Base-by-base conservation (phyloP, 2,113 vertebrate species). In the Oreochromis spilurus region DNA sequence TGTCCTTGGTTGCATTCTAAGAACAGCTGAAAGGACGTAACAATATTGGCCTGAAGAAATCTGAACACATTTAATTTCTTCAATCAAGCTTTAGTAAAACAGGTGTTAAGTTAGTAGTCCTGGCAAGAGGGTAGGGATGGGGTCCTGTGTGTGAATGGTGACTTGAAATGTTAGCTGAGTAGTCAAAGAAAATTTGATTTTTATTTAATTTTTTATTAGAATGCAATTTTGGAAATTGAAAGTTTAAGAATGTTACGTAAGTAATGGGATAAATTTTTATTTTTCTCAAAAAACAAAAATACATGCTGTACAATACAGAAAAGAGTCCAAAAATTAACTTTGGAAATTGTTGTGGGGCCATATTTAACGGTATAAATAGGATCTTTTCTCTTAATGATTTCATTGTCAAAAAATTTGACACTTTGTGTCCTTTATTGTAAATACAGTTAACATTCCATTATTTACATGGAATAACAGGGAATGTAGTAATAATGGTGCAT, bases 111-210 rank as follows among this genome's bases (percentile, higher is more conserved):
- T 65, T 13, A 1, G 10, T 8, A 14, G 7, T 13, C 36, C n/a
- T 3, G 36, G 4, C 19, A 38, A 21, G 6, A 0, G 7, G 13
- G 0, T 5, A 14, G 62, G 11, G n/a, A 14, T 40, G 19, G n/a
- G 7, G 19, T 40, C 7, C 19, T 40, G 11, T 11, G 36, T 40
- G 4, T 40, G 3, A 21, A 40, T 11, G 2, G 19, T 40, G 19
- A 67, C 62, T 38, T 21, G 34, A 65, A 38, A 38, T 38, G 10
- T n/a, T n/a, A 12, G 60, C 2, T 4, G 31, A 65, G 19, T 5
- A 65, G 34, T n/a, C 31, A n/a, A 38, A 38, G 31, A 21, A 36
- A 36, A 11, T 60, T 60, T 14, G 9, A 36, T 16, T 17, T 57
- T 58, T 29, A 1, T 26, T 55, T 24, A 2, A 14, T 2, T 3